Evolutionary conservation across 2,797 vertebrate species (phyloP), one percentile per base, ranked within the genome.

Genomic region (Bryconaethiops microstoma): DNA sequence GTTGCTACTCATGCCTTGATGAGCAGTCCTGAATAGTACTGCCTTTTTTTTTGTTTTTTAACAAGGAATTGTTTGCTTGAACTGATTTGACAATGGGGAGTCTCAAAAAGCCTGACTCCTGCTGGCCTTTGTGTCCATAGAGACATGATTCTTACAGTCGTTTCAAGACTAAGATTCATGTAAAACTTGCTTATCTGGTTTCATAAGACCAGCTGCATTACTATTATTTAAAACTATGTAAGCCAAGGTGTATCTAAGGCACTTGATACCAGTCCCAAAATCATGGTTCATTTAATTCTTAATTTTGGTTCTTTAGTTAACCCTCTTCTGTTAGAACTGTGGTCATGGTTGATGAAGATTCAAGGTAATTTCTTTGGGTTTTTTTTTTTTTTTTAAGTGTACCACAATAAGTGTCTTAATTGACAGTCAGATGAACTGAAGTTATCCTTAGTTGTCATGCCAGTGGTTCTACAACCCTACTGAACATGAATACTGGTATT

Each of bases 101-200:
- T 19, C 25, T 25, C 21, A 4, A 13, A 55, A 76, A 45, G 25
- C 25, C 65, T 17, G 14, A 5, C 19, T 25, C 42, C 2, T 50
- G 21, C 77, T 77, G 73, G 93, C 87, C 93, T 90, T 87, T 69
- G 92, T 92, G 87, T 82, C 92, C 85, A 89, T 90, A 88, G 90
- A 85, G 91, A 93, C 86, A 84, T 77, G 79, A 76, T 79, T 83
- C 88, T 84, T 48, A 84, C 83, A 74, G 21, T 81, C 45, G 7
- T n/a, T 74, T 76, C 63, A n/a, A 69, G 74, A 88, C 86, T 89
- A 89, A 86, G 91, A 88, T 45, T 70, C 86, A 48, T 14, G 89
- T 70, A 77, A 81, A 94, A 95, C 93, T 81, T 1, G 94, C 93
- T 92, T 64, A 40, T 84, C 93, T 69, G 85, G 92, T 92, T 94